Base-by-base conservation (phyloP, 2,113 vertebrate species). In the Zingel zingel region DNA sequence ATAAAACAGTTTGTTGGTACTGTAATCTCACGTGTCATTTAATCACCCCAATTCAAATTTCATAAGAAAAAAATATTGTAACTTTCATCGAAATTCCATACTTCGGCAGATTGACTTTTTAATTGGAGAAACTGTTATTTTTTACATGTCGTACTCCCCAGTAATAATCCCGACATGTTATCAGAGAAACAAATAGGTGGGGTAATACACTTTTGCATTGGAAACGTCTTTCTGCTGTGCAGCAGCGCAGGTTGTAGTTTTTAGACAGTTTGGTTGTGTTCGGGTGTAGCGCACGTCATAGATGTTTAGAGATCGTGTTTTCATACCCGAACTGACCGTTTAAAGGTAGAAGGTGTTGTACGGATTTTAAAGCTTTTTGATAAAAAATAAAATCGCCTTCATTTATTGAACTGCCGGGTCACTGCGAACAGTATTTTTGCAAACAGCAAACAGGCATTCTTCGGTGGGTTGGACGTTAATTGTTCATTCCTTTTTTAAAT, bases 61-160 rank as follows among this genome's bases (percentile, higher is more conserved):
- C 8, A 16, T 1, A 1, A 12, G n/a, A 67, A 58, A 57, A 56
- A 25, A 25, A 21, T 7, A 13, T 11, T 25, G 1, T 1, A 50
- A 50, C 0, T 13, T 5, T 5, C 7, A 69, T 33, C 12, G 10
- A 48, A 63, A 71, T 30, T 13, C 30, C 1, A 59, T 25, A 57
- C 0, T 43, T 11, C 10, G 0, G 19, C 2, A 4, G n/a, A 19
- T 45, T 71, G 30, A 23, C 0, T 51, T 27, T 68, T 36, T 1
- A 27, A 6, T 51, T 36, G 5, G 0, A 13, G 16, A 25, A 3
- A 2, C 21, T 9, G 8, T 39, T 9, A 39, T 9, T 27, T 14
- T 63, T 47, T 36, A 18, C 3, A 0, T 2, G 11, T 6, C 2
- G 0, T 0, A 2, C 23, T 68, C 30, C 1, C 2, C 11, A 62